Evolutionary conservation across 2,888 invertebrate species (phyloP), one percentile per base, ranked within the genome.

Genomic region (Conus canariensis): DNA sequence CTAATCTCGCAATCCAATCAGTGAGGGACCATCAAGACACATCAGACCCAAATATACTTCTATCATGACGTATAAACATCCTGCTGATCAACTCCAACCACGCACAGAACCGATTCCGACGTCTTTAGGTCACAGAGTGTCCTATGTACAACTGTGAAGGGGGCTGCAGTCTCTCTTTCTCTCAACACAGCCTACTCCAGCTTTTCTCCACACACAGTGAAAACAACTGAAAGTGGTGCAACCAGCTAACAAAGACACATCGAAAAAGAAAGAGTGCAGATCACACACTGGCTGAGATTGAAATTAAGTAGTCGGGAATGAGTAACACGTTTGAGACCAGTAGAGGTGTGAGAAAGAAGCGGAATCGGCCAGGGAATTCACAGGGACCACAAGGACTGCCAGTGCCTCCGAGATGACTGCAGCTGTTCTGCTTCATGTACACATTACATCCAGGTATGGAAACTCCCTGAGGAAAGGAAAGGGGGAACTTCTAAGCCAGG

Each of bases 321-420:
- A 80, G 80, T 80, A 80, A 80, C 80, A 80, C 4, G 45, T 19
- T 45, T 80, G 80, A 80, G 80, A 80, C 80, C 80, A 80, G 30
- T 30, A 80, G 30, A 80, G 30, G 45, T 45, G 45, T 45, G 45
- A 45, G 45, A 45, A 45, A 45, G 45, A 45, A 45, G 45, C 45
- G 2, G 45, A 2, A 45, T 45, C 45, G 3, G 45, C 45, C 45
- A 45, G 45, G 45, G 45, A 45, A 45, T 45, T 45, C 45, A 45
- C 45, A 45, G 45, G 45, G 45, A 45, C 19, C 1, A 64, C 45
- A 45, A 45, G 45, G 45, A 45, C 45, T 45, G 45, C 45, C 45
- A 45, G 45, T 45, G 45, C 45, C 45, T 45, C 45, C 45, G 45
- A 3, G 45, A 45, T 45, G 45, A 45, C 45, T 45, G 45, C 45